Evolutionary conservation across 1,140 invertebrate species (phyloP).

Genomic region (Hormaphis cornu): DNA sequence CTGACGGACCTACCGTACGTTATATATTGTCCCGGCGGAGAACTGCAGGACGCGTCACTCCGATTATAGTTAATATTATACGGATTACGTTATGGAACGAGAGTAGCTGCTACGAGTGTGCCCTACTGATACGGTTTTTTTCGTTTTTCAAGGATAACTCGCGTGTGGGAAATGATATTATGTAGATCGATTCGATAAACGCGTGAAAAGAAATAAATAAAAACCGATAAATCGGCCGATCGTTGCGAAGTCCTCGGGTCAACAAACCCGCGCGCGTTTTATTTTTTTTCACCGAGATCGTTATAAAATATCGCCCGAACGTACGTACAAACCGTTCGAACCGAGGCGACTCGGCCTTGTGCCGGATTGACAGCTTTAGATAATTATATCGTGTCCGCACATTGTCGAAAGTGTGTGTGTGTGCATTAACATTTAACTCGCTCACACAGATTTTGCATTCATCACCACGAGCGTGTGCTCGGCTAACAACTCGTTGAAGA

Average conservation of each 20-base stretch:
- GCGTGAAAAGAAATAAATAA: not conserved
- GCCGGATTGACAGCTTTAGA: slow-evolving; percentile 14
- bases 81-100: too few species aligned
- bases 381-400: slow-evolving; percentile 29
- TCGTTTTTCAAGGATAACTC: too few species aligned
- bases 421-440: slow-evolving; percentile 25
- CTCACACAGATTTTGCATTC: not conserved
- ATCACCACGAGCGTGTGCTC: not conserved
- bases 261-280: slow-evolving; percentile 3
- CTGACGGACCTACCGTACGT: too few species aligned
- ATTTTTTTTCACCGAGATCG: not conserved
- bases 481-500: not conserved
- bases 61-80: too few species aligned
- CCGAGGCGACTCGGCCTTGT: slow-evolving; percentile 12
- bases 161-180: too few species aligned
- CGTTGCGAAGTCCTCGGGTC: slow-evolving; percentile 9
- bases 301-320: not conserved
- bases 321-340: not conserved
- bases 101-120: too few species aligned
- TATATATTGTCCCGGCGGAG: too few species aligned
- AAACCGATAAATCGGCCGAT: not conserved
- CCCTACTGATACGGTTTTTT: too few species aligned
- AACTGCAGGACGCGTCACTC: too few species aligned
- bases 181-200: slow-evolving; percentile 4
- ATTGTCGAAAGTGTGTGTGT: slow-evolving; percentile 28